Evolutionary conservation across 1,140 invertebrate species (phyloP).

Genomic region (Nymphalis io): DNA sequence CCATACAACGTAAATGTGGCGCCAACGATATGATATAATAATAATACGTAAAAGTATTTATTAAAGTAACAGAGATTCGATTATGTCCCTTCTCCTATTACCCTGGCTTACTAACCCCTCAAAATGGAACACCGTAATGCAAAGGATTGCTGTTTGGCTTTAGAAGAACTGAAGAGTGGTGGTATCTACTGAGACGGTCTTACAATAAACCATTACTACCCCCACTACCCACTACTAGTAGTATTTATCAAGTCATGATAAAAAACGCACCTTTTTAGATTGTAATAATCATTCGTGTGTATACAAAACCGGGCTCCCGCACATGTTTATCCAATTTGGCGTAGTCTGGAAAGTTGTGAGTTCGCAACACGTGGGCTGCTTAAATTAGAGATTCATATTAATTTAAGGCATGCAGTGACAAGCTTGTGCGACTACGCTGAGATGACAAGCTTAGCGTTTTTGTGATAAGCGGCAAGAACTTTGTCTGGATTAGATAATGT

Average conservation of each 20-base stretch:
- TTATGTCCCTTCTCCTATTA: no score
- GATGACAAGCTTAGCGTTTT: constrained; percentile 45
- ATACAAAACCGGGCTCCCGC: constrained; percentile 44
- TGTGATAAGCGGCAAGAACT: constrained; percentile 17
- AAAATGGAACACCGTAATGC: no score
- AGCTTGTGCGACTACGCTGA: constrained; percentile 49
- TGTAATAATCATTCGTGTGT: constrained; percentile 43
- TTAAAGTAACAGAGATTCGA: no score
- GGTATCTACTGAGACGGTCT: no score
- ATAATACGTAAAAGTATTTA: no score
- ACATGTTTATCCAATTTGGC: constrained; percentile 79
- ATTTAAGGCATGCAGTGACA: constrained; percentile 68
- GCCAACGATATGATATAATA: no score
- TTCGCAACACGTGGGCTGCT: constrained; percentile 73
- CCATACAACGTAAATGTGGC: no score
- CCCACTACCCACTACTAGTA: no score
- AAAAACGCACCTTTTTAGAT: constrained; percentile 14
- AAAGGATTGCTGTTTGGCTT: no score
- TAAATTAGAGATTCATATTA: constrained; percentile 80
- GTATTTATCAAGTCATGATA: not conserved
- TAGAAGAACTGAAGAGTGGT: no score
- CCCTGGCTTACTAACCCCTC: no score
- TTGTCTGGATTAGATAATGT: constrained; percentile 11
- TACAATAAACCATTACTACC: no score
- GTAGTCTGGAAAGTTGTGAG: constrained; percentile 78